phyloP scores from a whole-genome alignment of 2,113 vertebrate species.

The Eubucco bourcierii region DNA sequence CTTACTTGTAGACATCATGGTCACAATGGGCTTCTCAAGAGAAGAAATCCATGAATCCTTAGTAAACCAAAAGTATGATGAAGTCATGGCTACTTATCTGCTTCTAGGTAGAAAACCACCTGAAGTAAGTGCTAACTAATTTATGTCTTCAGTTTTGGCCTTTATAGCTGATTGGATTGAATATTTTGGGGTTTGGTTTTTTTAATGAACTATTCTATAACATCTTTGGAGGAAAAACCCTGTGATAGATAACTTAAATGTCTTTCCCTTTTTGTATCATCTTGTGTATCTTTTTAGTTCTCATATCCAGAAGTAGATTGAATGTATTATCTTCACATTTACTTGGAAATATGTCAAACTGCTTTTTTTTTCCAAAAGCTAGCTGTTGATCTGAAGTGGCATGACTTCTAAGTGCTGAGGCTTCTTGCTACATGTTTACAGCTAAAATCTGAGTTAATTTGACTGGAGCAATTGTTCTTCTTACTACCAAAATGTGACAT shows the following conservation, averaged over 20 bases:
- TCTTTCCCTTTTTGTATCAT: neutral
- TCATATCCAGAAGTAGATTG: neutral
- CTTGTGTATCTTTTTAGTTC: neutral
- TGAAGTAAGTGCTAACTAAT: conserved; percentile 80
- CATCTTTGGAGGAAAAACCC: neutral
- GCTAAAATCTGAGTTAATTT: neutral
- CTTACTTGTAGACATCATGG: conserved; percentile 88
- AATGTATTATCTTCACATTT: neutral
- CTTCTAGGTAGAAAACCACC: conserved; percentile 94
- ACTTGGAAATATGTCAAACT: neutral
- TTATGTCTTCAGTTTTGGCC: neutral
- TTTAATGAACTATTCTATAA: neutral
- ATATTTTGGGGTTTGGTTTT: neutral
- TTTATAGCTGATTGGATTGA: neutral
- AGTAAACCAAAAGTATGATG: conserved; percentile 91
- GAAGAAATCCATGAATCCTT: conserved; percentile 95
- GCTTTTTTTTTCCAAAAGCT: neutral
- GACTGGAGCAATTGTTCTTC: neutral
- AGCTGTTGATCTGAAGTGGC: neutral
- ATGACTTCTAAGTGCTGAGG: neutral
- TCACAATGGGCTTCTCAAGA: conserved; percentile 97
- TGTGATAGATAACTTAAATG: neutral
- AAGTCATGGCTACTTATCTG: conserved; percentile 97
- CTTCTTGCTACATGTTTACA: neutral
- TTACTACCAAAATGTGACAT: neutral